Evolutionary conservation across 2,888 invertebrate genomes (phyloP), one percentile per base, ranked within the genome.

Genomic region (Actias luna): DNA sequence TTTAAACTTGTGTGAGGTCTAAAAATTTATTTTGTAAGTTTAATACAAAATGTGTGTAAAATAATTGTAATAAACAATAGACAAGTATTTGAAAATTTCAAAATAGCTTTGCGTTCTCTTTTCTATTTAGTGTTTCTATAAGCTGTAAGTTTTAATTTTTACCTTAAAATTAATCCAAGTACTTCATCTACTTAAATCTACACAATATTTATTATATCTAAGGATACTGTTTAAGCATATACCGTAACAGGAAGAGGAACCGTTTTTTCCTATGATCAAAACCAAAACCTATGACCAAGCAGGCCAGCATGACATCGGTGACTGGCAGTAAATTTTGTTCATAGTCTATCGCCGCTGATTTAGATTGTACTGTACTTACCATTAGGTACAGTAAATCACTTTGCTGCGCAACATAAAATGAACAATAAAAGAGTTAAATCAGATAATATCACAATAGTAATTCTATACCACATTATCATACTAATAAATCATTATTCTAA

Each of bases 401-500:
- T 7, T 33, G 5, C 33, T 8, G 33, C 8, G 33, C 8, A 33
- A 33, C 5, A 33, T 7, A 33, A 33, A 33, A 33, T 33, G 5
- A 33, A 16, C 36, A 39, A 39, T 16, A 39, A 5, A 42, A 18
- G 8, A 50, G 12, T 0, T 55, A 29, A 55, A 55, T 50, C 18
- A 39, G 35, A 33, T 42, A 58, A 33, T 35, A 22, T 62, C 31
- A 29, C 57, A 42, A 39, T 58, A 29, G 27, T 22, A 58, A 61
- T 57, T 57, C 36, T 46, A 25, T 39, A 10, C 46, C 31, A 25
- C 35, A 18, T 18, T 25, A 33, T 12, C 35, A 61, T 35, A 46
- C 14, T 35, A 64, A 78, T 78, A 78, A 75, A 78, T 78, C 71
- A 67, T 67, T 75, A 67, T 64, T 67, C 66, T 66, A 70, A 67